phyloP scores from a whole-genome alignment of 2,113 vertebrate genomes.

The Gobiocypris rarus region DNA sequence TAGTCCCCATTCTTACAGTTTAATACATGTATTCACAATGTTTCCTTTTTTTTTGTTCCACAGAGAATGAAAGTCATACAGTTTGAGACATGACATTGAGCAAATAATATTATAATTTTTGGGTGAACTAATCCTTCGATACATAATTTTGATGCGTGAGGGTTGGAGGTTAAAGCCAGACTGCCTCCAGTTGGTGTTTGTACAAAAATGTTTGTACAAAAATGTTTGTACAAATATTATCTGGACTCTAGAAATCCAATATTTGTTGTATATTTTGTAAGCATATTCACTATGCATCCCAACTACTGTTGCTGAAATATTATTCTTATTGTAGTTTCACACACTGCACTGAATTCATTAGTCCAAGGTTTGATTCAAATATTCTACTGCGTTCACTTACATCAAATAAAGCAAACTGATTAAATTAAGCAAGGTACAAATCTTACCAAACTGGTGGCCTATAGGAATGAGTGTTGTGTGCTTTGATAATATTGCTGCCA shows the following conservation, averaged over 20 bases:
- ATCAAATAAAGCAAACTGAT: background rate
- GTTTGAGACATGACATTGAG: background rate
- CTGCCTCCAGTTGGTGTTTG: background rate
- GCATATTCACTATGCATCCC: background rate
- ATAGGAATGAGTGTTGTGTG: background rate
- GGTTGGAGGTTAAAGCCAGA: background rate
- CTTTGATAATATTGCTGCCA: background rate
- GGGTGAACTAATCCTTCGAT: background rate
- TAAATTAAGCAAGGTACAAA: background rate
- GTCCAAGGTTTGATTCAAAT: background rate
- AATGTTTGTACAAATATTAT: conserved; percentile 10
- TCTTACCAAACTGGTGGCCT: background rate
- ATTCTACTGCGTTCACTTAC: background rate
- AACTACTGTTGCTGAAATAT: background rate
- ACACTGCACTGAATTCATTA: too few relatives aligned
- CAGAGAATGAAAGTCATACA: background rate
- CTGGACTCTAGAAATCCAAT: background rate
- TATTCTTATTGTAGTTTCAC: background rate
- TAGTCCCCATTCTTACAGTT: background rate
- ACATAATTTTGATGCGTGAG: background rate
- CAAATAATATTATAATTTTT: background rate
- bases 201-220: background rate
- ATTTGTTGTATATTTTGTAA: background rate
- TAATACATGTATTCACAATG: background rate
- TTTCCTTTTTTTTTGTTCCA: background rate